Evolutionary conservation across 1,140 invertebrate species (phyloP), one percentile per base, ranked within the genome.

Genomic region (Drosophila bocki): DNA sequence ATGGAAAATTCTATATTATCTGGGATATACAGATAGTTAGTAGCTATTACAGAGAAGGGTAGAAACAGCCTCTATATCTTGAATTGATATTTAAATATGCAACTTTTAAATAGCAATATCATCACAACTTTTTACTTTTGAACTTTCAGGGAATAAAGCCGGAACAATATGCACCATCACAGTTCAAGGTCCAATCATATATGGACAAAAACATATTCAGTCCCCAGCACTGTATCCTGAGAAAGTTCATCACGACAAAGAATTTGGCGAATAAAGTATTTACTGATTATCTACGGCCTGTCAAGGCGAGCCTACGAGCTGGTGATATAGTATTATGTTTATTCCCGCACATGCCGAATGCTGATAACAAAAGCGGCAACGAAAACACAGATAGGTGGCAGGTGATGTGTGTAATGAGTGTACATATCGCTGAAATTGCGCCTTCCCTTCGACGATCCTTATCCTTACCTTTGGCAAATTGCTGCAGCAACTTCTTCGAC

Each of bases 381-480:
- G 26, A 67, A 67, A 69, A 67, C 62, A 67, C 37, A 19, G 44
- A 70, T 70, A 37, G 50, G n/a, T 33, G 19, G 35, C 22, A 39
- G 67, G 33, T 33, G 8, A 57, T 56, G 65, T 29, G 26, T 70
- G 37, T 26, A 63, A 39, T 6, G 7, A 37, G 19, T 37, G 35
- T 54, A 22, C 33, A 15, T 22, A 48, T 37, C 15, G 1, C 29
- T 48, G 12, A 26, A 61, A 77, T 68, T 77, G 42, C 59, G 82
- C 58, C 74, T 48, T 22, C 12, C 65, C 37, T 0, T 1, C n/a
- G 2, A 12, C 7, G 11, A 32, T 51, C 5, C 2, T 12, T 15
- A 56, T 42, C 19, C 68, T 91, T 87, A 92, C 91, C 90, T 87
- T 82, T 91, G 12, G 78, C 75, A 75, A 87, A 82, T 57, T 84